Evolutionary conservation across 2,113 vertebrate species (phyloP), one percentile per base, ranked within the genome.

Genomic region (Pao palembangensis): DNA sequence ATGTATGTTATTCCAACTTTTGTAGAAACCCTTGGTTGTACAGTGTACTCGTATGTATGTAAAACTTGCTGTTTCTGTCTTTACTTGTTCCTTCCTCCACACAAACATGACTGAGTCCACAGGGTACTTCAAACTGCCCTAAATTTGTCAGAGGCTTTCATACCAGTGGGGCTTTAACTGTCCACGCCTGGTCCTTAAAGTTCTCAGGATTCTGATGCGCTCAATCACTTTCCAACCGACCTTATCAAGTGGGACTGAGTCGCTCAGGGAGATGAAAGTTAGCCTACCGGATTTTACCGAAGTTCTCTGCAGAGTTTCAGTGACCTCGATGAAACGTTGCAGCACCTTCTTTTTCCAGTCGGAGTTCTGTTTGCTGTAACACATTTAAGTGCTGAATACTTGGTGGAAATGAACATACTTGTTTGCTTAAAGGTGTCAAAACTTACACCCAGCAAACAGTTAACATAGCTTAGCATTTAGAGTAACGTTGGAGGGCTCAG

Each of bases 111-210:
- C 73, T 75, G 74, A 81, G 76, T 80, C 83, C 76, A 47, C 62
- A 28, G 85, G 80, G 83, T 75, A 42, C 54, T 70, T 82, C 77
- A 81, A 82, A 87, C 77, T 85, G 85, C 87, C 83, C 82, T 86
- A 86, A 85, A 88, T 87, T 84, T 87, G 84, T 85, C 85, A 83
- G 57, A 79, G 61, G 81, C 73, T 72, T 85, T 85, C 79, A 84
- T 78, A 75, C 80, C 73, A 67, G 23, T 70, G 78, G 34, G 74
- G 74, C 71, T 83, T 84, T 81, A 74, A 78, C 67, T 53, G 62
- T 84, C 78, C 78, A 81, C 6, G 74, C 75, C 69, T 78, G 76
- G 73, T 70, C 38, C 72, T 81, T 54, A 20, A 18, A 67, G 68
- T 84, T 19, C 18, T 49, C 60, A 57, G 57, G 69, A 56, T 72